Conservation (phyloP, 2,113 vertebrate species). For the Etia nguti region DNA sequence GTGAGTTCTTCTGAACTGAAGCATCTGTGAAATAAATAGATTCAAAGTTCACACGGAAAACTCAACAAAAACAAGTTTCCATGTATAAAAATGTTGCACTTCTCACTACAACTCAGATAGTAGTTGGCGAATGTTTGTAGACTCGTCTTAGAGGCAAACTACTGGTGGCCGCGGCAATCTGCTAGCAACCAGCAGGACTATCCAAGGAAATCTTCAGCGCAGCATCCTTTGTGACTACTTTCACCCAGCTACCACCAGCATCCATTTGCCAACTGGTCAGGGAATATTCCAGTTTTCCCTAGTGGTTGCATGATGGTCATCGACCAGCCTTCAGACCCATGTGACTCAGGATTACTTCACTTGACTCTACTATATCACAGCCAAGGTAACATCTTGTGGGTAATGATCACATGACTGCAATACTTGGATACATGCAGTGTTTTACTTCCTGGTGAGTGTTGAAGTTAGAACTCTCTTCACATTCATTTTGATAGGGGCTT, state of each 20-base stretch:
- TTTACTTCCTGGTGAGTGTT: background rate
- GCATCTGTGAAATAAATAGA: background rate
- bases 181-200: background rate
- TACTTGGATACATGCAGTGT: background rate
- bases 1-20: too few species aligned
- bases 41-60: background rate
- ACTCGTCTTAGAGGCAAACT: background rate
- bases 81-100: background rate
- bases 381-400: background rate
- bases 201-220: background rate
- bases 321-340: background rate
- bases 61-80: background rate
- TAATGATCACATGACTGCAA: background rate
- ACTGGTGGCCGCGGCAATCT: background rate
- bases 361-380: background rate
- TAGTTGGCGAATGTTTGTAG: background rate
- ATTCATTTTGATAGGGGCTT: rapidly evolving
- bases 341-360: background rate
- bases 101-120: background rate
- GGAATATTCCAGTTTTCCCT: background rate
- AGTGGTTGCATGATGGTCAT: background rate
- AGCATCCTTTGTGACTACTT: background rate
- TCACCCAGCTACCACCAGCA: background rate
- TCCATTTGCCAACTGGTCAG: background rate
- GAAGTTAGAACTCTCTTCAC: background rate